Base-by-base conservation (phyloP, 2,113 vertebrate species). In the Boulengeromyrus knoepffleri region DNA sequence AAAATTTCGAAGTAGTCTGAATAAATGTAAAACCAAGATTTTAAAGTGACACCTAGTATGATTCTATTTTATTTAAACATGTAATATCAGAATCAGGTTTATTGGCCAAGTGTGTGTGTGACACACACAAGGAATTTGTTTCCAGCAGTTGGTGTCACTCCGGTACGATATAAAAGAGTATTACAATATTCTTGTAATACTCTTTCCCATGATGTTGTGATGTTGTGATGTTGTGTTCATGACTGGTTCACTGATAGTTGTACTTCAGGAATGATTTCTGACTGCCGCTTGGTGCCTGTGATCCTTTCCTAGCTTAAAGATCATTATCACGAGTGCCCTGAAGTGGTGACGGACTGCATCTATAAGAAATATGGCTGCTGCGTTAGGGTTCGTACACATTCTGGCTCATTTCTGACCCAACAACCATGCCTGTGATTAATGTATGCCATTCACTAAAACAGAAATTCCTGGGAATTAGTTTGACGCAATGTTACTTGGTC, bases 351-450 rank as follows among this genome's bases (percentile, higher is more conserved):
- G 85, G 96, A 97, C 91, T 97, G 97, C 91, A 95, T 95, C 0
- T 98, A 97, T 50, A 96, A 96, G 91, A 95, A 94, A 91, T 97
- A 97, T 0, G 97, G 97, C 94, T 97, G 97, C 89, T 90, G 92
- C 74, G 90, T 95, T 52, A 97, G 96, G 97, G 97, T 98, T 92
- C 95, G 91, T 47, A 49, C 27, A 56, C 24, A 9, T 12, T 15
- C 31, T 19, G 36, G 45, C 4, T 24, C 42, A 10, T 50, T n/a
- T 47, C 56, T 4, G 15, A 66, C 46, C 6, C 39, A 42, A 45
- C 17, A 21, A 9, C 77, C 8, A 42, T 39, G 77, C 19, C 77
- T 86, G 45, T 52, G 85, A 13, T 86, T 49, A 5, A 31, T 31
- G 62, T 31, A 13, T 12, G 62, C n/a, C 62, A 31, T 31, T 70